A percentile compares a stretch with the other conserved stretches of the same genome.
Evolutionary conservation across 1,140 invertebrate species (phyloP).

Genomic region (Bombus confusus): DNA sequence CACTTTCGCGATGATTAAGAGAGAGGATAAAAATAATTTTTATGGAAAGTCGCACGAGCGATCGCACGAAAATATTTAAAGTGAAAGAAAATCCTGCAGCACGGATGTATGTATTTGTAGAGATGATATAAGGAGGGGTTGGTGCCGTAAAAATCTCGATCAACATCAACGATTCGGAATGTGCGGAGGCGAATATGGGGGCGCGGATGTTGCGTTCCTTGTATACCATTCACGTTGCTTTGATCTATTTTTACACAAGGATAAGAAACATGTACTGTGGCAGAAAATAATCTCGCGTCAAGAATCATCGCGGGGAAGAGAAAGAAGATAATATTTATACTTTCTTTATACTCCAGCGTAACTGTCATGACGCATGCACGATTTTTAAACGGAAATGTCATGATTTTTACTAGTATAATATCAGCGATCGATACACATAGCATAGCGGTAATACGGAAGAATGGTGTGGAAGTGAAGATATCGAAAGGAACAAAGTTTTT

Average conservation of each 20-base stretch:
- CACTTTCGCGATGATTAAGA: background rate
- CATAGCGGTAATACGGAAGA: constrained; percentile 43
- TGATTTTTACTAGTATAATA: background rate
- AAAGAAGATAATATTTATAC: background rate
- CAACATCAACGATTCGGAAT: constrained; percentile 33
- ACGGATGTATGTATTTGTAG: background rate
- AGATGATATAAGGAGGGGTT: background rate
- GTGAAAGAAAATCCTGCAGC: background rate
- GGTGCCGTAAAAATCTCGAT: background rate
- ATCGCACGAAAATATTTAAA: background rate
- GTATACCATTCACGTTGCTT: constrained; percentile 26
- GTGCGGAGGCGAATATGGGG: constrained; percentile 45
- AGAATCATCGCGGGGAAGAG: background rate
- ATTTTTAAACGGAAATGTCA: background rate
- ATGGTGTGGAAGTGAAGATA: constrained; percentile 77
- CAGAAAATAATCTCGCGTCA: background rate
- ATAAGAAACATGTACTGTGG: constrained; percentile 1
- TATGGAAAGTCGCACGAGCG: background rate
- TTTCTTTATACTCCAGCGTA: background rate
- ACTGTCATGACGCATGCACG: background rate
- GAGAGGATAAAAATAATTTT: background rate
- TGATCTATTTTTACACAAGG: constrained; percentile 38
- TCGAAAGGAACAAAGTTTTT: constrained; percentile 33
- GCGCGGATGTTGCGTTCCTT: constrained; percentile 29
- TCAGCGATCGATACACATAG: background rate